These are phyloP conservation scores for Diplosoma virens DNA, from an alignment of 23 tunicate genomes.

Conservation along the genomic window DNA sequence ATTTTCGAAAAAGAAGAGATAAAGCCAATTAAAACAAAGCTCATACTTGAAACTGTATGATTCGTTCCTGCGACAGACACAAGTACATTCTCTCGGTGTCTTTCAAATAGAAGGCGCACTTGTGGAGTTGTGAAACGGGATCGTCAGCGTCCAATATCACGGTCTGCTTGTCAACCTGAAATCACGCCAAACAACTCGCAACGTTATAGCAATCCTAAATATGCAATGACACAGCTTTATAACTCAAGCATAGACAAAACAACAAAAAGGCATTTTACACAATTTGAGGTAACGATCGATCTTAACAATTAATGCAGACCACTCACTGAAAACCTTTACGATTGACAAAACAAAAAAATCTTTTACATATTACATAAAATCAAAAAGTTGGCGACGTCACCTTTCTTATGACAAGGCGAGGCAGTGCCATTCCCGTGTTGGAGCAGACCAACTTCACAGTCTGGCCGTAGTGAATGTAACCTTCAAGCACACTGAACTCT, in stretches of 20 bases:
- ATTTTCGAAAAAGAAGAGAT: too few relatives aligned
- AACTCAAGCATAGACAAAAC: too few relatives aligned
- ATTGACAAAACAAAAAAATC: too few relatives aligned
- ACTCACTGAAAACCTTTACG: too few relatives aligned
- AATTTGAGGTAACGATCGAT: too few relatives aligned
- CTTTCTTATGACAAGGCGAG: constrained; percentile 85
- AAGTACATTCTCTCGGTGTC: constrained; percentile 90
- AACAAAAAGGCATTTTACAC: too few relatives aligned
- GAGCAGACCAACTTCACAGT: constrained; percentile 96
- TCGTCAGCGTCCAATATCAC: constrained; percentile 93
- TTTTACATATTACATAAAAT: too few relatives aligned
- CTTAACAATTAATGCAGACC: too few relatives aligned
- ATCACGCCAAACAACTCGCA: background rate
- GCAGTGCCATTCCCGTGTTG: constrained; percentile 92
- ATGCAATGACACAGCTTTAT: background rate
- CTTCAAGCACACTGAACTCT: constrained; percentile 86
- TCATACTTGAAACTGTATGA: constrained; percentile 88
- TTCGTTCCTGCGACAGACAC: constrained; percentile 80
- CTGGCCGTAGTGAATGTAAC: constrained; percentile 92
- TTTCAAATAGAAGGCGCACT: constrained; percentile 90
- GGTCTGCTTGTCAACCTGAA: constrained; percentile 94
- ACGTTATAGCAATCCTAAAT: background rate
- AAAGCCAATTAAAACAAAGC: background rate
- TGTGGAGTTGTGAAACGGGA: constrained; percentile 95
- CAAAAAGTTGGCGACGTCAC: too few relatives aligned